A percentile compares a stretch with the other conserved stretches of the same genome.
phyloP scores from a whole-genome alignment of 1,140 invertebrate genomes.

The Araneus ventricosus region DNA sequence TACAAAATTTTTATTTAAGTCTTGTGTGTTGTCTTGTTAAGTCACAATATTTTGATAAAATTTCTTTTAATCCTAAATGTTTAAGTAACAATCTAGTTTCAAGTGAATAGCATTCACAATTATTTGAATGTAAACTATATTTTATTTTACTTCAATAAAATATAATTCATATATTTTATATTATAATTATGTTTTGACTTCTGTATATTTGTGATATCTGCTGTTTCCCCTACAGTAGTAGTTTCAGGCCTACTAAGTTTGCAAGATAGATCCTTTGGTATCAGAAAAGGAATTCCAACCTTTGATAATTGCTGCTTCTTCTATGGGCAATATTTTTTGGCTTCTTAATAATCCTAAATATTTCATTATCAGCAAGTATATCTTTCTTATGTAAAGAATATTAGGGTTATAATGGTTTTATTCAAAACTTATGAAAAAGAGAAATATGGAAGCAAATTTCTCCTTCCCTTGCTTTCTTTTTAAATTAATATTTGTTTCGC shows the following conservation, averaged over 20 bases:
- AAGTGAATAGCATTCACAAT: no score
- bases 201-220: constrained; percentile 89
- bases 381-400: neutral
- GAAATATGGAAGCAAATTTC: neutral
- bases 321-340: constrained; percentile 91
- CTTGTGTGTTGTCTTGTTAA: no score
- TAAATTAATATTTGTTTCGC: neutral
- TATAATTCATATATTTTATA: no score
- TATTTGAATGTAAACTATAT: no score
- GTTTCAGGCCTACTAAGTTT: constrained; percentile 93
- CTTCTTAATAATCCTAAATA: constrained; percentile 91
- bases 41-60: no score
- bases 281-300: constrained; percentile 96
- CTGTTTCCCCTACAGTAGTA: constrained; percentile 97
- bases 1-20: no score
- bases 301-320: constrained; percentile 95
- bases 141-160: no score
- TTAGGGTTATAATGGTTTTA: neutral
- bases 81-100: no score
- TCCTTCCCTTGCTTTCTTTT: no score
- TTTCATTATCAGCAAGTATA: constrained; percentile 88
- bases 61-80: no score
- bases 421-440: no score
- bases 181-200: no score
- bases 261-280: constrained; percentile 91